Percentiles rank a stretch among this genome's conserved stretches.
phyloP scores from a whole-genome alignment of 2,797 vertebrate species.

The Ctenopoma multispine region DNA sequence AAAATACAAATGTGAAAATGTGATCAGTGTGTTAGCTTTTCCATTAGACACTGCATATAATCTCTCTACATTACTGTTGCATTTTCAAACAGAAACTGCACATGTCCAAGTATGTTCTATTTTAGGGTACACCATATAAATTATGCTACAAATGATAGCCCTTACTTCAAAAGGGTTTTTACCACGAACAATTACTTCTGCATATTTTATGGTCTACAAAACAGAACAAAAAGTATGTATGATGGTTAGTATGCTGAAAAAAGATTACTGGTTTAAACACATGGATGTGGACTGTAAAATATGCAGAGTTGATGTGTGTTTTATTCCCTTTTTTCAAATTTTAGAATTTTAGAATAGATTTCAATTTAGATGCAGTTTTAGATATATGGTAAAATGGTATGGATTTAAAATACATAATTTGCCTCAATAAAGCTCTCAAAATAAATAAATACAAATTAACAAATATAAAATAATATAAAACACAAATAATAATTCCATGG shows the following conservation, averaged over 20 bases:
- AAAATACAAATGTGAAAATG: conserved; percentile 37
- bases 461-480: conserved; percentile 8
- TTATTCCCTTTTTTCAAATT: not conserved
- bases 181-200: conserved; percentile 8
- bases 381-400: conserved; percentile 7
- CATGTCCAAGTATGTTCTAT: not conserved
- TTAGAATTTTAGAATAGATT: not conserved
- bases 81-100: not conserved
- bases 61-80: not conserved
- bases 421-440: not conserved
- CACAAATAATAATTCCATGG: conserved; percentile 58
- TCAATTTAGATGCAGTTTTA: not conserved
- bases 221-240: not conserved
- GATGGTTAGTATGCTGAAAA: not conserved
- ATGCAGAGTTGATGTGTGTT: conserved; percentile 13
- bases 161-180: not conserved
- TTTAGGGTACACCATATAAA: not conserved
- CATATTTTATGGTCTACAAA: conserved; percentile 26
- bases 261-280: not conserved
- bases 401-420: not conserved
- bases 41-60: not conserved
- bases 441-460: not conserved
- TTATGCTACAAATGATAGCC: not conserved
- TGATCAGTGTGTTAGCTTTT: not conserved
- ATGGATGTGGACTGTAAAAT: conserved; percentile 29